A percentile compares a stretch with the other conserved stretches of the same genome.
Evolutionary conservation across 92 coral and sea anemone species (phyloP).

Genomic region (Blastomussa wellsi): DNA sequence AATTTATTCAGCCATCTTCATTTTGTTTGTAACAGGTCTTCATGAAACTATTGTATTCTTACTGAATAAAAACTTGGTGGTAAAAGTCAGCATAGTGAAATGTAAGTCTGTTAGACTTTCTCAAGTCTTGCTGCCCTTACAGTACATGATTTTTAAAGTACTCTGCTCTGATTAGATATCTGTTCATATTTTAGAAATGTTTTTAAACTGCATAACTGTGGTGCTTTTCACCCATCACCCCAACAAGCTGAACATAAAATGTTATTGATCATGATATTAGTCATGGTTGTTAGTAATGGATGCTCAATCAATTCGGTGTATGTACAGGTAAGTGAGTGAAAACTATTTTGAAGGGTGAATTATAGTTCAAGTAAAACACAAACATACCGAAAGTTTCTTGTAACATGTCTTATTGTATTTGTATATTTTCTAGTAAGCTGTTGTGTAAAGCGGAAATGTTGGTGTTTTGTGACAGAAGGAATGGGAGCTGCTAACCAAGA

Average conservation of each 20-base stretch:
- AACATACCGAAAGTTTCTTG: not conserved
- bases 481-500: conserved; percentile 99
- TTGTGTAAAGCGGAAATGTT: conserved; percentile 95
- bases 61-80: conserved; percentile 88
- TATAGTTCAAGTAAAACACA: not conserved
- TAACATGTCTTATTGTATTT: not conserved
- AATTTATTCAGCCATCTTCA: too few species aligned
- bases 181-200: too few species aligned
- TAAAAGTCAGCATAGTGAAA: conserved; percentile 90
- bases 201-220: too few species aligned
- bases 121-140: not conserved
- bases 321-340: not conserved
- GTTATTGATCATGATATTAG: too few species aligned
- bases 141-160: not conserved
- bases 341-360: not conserved
- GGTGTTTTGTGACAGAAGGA: conserved; percentile 99
- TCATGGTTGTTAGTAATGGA: too few species aligned
- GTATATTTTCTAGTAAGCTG: conserved; percentile 72
- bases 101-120: conserved; percentile 58
- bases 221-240: too few species aligned
- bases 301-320: too few species aligned
- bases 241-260: too few species aligned
- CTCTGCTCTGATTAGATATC: not conserved
- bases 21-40: conserved; percentile 41
- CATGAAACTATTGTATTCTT: conserved; percentile 83